These are phyloP conservation scores for Xestia ashworthii DNA, from an alignment of 2,888 invertebrate genomes.

Conservation along the genomic window DNA sequence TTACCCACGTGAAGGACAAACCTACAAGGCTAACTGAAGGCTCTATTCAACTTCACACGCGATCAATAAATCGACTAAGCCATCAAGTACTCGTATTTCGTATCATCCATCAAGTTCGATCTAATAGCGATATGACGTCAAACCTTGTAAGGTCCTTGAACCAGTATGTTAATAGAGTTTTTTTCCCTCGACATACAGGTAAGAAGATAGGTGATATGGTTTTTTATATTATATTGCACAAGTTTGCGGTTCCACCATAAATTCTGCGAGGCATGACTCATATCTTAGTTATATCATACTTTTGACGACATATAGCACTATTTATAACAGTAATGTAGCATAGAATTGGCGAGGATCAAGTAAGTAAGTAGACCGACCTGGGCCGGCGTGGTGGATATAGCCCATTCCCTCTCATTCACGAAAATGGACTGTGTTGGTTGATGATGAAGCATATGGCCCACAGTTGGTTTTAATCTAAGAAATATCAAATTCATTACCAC, in stretches of 20 bases:
- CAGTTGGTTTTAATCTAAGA: background rate
- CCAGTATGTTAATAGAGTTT: background rate
- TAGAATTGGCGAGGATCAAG: background rate
- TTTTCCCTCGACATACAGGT: background rate
- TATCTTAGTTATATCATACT: background rate
- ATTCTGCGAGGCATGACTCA: background rate
- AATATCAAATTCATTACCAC: background rate
- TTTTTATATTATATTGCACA: background rate
- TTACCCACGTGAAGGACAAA: background rate
- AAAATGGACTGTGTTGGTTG: background rate
- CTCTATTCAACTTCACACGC: background rate
- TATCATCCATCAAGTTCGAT: conserved; percentile 17
- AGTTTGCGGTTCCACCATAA: background rate
- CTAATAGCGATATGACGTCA: conserved; percentile 45
- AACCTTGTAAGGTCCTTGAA: conserved; percentile 30
- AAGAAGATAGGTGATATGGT: background rate
- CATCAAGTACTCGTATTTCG: too few relatives aligned
- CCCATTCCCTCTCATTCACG: too few relatives aligned
- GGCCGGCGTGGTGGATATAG: too few relatives aligned
- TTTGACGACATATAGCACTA: background rate
- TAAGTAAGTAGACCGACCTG: too few relatives aligned
- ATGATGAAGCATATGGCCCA: background rate
- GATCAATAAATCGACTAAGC: conserved; percentile 33
- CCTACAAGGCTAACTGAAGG: background rate
- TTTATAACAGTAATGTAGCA: background rate